These are phyloP conservation scores for Trisateles emortualis DNA, from an alignment of 2,888 invertebrate species.

Conservation along the genomic window DNA sequence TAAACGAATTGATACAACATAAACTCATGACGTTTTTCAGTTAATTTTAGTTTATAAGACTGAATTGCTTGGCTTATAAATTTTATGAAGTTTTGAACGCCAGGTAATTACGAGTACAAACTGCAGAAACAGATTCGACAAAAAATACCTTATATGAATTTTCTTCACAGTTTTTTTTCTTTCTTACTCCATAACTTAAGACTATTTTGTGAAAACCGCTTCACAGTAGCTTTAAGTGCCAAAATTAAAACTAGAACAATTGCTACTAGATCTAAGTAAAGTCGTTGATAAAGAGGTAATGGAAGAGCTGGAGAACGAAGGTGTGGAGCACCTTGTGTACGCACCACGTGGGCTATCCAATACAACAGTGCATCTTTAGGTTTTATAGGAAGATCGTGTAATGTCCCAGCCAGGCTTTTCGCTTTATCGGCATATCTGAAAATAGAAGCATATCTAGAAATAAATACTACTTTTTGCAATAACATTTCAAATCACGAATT, in stretches of 20 bases:
- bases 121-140: no score
- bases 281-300: conserved; percentile 61
- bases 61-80: no score
- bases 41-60: no score
- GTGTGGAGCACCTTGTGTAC: conserved; percentile 61
- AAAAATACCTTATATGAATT: no score
- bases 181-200: conserved; percentile 10
- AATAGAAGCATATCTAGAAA: neutral
- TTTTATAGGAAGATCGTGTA: conserved; percentile 57
- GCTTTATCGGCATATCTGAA: conserved; percentile 57
- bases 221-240: neutral
- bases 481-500: no score
- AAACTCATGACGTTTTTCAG: no score
- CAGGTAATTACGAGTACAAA: no score
- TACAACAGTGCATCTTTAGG: conserved; percentile 60
- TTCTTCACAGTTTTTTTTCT: conserved; percentile 17
- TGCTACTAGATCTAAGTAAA: conserved; percentile 60
- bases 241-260: conserved; percentile 15
- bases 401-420: conserved; percentile 59
- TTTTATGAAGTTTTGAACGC: no score
- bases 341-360: conserved; percentile 67
- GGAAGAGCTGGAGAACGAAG: conserved; percentile 60
- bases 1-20: no score
- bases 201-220: neutral
- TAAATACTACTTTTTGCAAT: no score